Percentiles rank a stretch among this genome's conserved stretches.
Evolutionary conservation across 2,888 invertebrate species (phyloP).

Genomic region (Agapostemon virescens): DNA sequence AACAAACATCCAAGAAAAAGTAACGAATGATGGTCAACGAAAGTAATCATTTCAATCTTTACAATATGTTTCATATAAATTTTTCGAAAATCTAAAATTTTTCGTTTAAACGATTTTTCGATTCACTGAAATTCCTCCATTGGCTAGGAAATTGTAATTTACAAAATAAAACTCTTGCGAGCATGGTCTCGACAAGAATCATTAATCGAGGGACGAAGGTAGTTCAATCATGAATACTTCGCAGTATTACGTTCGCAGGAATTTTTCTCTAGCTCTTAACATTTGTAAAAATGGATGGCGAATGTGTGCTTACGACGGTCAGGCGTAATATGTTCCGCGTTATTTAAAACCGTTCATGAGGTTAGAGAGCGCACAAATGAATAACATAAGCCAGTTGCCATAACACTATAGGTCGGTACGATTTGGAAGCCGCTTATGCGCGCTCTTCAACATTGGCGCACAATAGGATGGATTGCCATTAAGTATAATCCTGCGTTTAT

Average conservation of each 20-base stretch:
- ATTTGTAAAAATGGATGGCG: constrained; percentile 1
- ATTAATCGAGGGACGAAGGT: not conserved
- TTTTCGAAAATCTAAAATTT: too few species aligned
- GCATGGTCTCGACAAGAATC: not conserved
- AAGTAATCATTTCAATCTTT: too few species aligned
- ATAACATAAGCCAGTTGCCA: constrained; percentile 56
- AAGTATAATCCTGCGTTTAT: constrained; percentile 70
- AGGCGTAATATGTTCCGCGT: constrained; percentile 36
- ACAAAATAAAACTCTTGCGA: too few species aligned
- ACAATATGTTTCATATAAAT: too few species aligned
- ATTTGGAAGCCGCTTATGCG: constrained; percentile 68
- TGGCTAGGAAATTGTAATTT: too few species aligned
- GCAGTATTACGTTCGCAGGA: not conserved
- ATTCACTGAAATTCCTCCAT: too few species aligned
- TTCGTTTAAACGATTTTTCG: too few species aligned
- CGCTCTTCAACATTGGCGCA: constrained; percentile 66
- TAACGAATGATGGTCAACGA: too few species aligned
- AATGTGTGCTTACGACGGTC: not conserved
- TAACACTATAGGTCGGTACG: constrained; percentile 55
- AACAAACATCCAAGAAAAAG: too few species aligned
- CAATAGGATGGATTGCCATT: constrained; percentile 68
- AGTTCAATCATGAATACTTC: not conserved
- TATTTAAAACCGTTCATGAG: constrained; percentile 60
- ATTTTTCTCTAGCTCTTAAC: too few species aligned
- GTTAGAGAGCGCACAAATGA: constrained; percentile 51